Base-by-base conservation (phyloP, 1,140 invertebrate species). In the Drosophila pseudoobscura region DNA sequence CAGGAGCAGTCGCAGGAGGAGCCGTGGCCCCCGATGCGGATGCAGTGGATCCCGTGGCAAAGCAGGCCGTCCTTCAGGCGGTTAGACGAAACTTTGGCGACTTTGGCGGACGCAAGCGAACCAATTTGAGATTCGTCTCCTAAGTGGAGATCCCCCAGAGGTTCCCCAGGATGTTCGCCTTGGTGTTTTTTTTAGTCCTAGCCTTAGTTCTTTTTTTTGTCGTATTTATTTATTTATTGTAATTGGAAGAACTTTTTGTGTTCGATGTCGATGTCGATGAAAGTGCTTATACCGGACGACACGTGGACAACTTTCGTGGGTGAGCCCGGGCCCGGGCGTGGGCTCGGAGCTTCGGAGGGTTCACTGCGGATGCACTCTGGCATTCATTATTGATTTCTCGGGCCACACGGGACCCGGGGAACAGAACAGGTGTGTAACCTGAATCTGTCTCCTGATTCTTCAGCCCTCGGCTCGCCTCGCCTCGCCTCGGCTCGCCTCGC, bases 151-250 rank as follows among this genome's bases (percentile, higher is more conserved):
- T 5, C n/a, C 17, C 22, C 17, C 29, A 24, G 31, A 17, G 11
- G 1, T 7, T n/a, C 11, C n/a, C 24, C 3, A 43, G 13, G 17
- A 58, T 7, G 29, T 45, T 68, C 31, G 15, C 24, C 22, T 17
- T 26, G 31, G 41, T 39, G 17, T 39, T 79, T 82, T 76, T 68
- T 76, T 4, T 39, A 45, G 39, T 8, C 15, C 13, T 68, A 41
- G 15, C 17, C 22, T 17, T 26, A 43, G 43, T 41, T 22, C 20
- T 35, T 44, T 79, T 82, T 76, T 52, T 68, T 76, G 22, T 53
- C 22, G 9, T 69, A 84, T 71, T 85, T 85, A 85, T 82, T 80
- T 75, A 74, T 77, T 75, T 80, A 80, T 85, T 80, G 51, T 77
- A 59, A 66, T 61, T 47, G 17, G 0, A 35, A 26, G 29, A 50